phyloP scores from a whole-genome alignment of 2,888 invertebrate genomes.

The Spisula subtruncata region DNA sequence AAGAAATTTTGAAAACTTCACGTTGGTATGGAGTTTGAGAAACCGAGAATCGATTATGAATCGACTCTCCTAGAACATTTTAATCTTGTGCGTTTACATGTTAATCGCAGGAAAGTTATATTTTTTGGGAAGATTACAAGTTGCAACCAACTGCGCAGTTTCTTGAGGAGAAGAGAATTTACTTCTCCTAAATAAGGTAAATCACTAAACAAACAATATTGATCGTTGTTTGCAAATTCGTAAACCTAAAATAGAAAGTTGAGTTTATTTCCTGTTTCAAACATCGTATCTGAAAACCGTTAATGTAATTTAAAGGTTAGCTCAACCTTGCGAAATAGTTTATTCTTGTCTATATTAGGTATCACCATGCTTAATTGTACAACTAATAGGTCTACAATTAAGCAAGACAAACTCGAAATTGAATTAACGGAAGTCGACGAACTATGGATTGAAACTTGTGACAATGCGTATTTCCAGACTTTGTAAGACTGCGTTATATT shows the following conservation, averaged over 20 bases:
- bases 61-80: background rate
- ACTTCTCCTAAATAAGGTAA: background rate
- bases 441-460: too few relatives aligned
- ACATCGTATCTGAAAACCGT: background rate
- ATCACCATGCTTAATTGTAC: background rate
- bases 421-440: background rate
- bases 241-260: background rate
- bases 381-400: background rate
- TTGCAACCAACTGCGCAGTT: background rate
- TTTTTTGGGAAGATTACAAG: background rate
- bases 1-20: background rate
- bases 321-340: background rate
- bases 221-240: background rate
- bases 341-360: background rate
- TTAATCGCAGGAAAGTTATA: background rate
- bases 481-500: too few relatives aligned
- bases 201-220: background rate
- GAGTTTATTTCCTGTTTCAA: background rate
- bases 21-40: background rate
- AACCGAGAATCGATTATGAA: background rate
- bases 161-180: background rate
- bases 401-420: background rate
- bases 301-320: slow-evolving; percentile 14
- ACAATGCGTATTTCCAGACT: too few relatives aligned
- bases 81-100: background rate